These are phyloP conservation scores for Rhinoraja longicauda DNA, from an alignment of 2,797 vertebrate genomes.

Conservation along the genomic window DNA sequence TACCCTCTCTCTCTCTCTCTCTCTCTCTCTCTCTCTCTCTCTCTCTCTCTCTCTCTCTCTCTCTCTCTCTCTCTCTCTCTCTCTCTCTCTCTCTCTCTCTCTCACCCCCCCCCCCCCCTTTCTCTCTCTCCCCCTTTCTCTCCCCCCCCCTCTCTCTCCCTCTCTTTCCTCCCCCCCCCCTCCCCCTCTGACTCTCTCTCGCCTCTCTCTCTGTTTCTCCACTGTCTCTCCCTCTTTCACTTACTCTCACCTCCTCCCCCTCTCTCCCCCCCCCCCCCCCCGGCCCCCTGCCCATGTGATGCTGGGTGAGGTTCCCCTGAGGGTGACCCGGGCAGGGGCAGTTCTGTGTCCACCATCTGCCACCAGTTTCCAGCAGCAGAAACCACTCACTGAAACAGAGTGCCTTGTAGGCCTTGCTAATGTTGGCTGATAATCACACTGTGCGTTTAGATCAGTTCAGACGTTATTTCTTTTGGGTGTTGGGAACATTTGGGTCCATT, in stretches of 20 bases:
- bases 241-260: too few species aligned
- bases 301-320: constrained; percentile 16
- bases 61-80: too few species aligned
- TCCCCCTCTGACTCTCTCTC: not conserved
- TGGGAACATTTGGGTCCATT: not conserved
- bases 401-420: not conserved
- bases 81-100: not conserved
- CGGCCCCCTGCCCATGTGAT: not conserved
- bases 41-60: too few species aligned
- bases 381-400: not conserved
- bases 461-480: not conserved
- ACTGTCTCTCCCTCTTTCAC: too few species aligned
- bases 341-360: not conserved
- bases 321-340: not conserved
- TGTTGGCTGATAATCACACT: not conserved
- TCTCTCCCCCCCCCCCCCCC: not conserved
- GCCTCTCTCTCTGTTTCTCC: not conserved
- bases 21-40: not conserved
- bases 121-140: not conserved
- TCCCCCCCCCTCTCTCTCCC: not conserved
- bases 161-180: not conserved
- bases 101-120: not conserved
- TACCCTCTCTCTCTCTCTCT: not conserved
- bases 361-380: not conserved
- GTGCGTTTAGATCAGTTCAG: not conserved